Base-by-base conservation (phyloP, 2,888 invertebrate genomes). In the Caenorhabditis sp. region DNA sequence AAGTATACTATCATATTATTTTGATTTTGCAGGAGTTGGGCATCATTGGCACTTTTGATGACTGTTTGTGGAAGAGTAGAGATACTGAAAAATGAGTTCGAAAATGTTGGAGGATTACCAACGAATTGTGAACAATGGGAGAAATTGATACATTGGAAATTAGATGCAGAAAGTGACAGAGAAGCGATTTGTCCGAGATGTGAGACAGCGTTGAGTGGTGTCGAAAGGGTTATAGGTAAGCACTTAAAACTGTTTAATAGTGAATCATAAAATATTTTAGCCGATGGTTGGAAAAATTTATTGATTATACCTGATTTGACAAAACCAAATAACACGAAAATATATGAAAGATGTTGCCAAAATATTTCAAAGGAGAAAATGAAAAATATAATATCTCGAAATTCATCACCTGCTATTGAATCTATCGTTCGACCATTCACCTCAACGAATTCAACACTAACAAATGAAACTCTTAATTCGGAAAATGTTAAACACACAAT, bases 111-210 rank as follows among this genome's bases (percentile, higher is more conserved):
- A 12, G 62, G 63, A 0, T 38, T 70, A n/a, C 75, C 75, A 7
- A 21, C 56, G 38, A 65, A 27, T 12, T 26, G 25, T 7, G 58
- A 43, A 8, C 64, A 67, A 23, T 75, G 75, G 75, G 21, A 52
- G 8, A 50, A 25, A 1, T n/a, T 75, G 8, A 53, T 75, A 1
- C 49, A 56, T n/a, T 59, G 43, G 43, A 43, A 43, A 17, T 43
- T 43, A 14, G 26, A 56, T 43, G 43, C 8, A 56, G 26, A 56
- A 26, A 26, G 8, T 10, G 26, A 56, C 5, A 17, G 2, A 5
- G 56, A 56, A 1, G 27, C 61, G 38, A 70, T 78, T 10, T 78
- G 78, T 54, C 78, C 78, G 21, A 60, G 70, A 21, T 78, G 78
- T 54, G 78, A 78, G 38, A 70, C 68, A 50, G 65, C 70, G 25